Conservation (phyloP, 1,140 invertebrate species). For the Probaryconus sp. region DNA sequence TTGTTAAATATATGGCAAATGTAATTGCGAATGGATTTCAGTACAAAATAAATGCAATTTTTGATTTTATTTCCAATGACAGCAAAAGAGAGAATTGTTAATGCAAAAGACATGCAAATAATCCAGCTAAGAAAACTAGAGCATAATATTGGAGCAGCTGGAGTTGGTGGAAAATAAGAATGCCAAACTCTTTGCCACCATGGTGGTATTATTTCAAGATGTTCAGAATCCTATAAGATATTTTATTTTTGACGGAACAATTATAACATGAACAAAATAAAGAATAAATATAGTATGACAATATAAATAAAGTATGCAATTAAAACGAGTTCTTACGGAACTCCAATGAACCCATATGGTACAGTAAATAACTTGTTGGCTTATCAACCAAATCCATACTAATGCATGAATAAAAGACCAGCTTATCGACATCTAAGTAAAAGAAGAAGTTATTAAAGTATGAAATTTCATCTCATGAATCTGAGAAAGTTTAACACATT, state of each 20-base stretch:
- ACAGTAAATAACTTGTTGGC: conserved; percentile 71
- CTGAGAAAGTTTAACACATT: conserved; percentile 22
- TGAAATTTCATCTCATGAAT: conserved; percentile 20
- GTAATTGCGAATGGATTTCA: neutral
- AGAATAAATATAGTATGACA: neutral
- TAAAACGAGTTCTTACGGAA: conserved; percentile 63
- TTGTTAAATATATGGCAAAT: neutral
- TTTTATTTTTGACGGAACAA: too few species aligned
- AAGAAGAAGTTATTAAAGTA: conserved; percentile 13
- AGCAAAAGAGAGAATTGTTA: conserved; percentile 49
- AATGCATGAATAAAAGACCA: conserved; percentile 65
- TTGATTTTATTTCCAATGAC: conserved; percentile 41
- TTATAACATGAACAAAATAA: neutral
- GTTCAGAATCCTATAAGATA: conserved; percentile 68
- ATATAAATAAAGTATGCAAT: neutral
- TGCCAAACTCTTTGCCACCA: conserved; percentile 75
- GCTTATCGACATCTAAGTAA: conserved; percentile 61
- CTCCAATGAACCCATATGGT: conserved; percentile 69
- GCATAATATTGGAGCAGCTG: conserved; percentile 64
- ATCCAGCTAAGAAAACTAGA: conserved; percentile 72
- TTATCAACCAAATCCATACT: conserved; percentile 72
- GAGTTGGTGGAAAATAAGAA: conserved; percentile 65
- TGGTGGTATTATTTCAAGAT: conserved; percentile 55
- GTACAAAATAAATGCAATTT: conserved; percentile 4
- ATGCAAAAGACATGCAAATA: conserved; percentile 67